Percentiles rank a stretch among this genome's conserved stretches.
Evolutionary conservation across 2,797 vertebrate species (phyloP).

Genomic region (Tympanoctomys barrerae): DNA sequence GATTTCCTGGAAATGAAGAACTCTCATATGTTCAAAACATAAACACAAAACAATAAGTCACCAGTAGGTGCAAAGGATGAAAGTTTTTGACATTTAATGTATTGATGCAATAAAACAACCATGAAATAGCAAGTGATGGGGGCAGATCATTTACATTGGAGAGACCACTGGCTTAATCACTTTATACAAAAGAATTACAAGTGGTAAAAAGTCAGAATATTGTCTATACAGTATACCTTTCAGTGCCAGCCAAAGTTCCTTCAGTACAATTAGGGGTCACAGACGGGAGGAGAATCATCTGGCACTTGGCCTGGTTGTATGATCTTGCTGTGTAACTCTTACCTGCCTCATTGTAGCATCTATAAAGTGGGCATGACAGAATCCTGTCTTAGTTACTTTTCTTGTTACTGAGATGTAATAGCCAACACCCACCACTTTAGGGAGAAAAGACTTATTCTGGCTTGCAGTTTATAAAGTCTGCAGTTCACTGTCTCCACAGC

Average conservation of each 20-base stretch:
- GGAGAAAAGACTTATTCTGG: background rate
- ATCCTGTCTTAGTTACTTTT: background rate
- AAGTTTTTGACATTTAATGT: constrained; percentile 32
- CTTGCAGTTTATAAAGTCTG: background rate
- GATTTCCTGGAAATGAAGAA: constrained; percentile 9
- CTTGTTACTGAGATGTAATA: background rate
- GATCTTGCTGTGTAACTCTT: background rate
- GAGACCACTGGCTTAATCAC: background rate
- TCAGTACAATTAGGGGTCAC: background rate
- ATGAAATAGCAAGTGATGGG: constrained; percentile 9
- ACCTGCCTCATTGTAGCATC: background rate
- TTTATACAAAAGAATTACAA: background rate
- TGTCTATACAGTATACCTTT: background rate
- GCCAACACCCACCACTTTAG: background rate
- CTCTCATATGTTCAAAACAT: background rate
- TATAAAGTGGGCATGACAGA: background rate
- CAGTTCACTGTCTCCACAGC: background rate
- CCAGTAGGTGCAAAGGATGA: background rate
- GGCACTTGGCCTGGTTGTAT: background rate
- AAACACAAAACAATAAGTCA: constrained; percentile 26
- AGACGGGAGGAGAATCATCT: background rate
- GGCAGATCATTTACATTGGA: background rate
- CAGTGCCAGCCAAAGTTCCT: background rate
- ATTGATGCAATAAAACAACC: constrained; percentile 30
- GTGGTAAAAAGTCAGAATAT: background rate